Percentiles rank a stretch among this genome's conserved stretches.
phyloP scores from a whole-genome alignment of 2,113 vertebrate genomes.

The Procavia capensis region DNA sequence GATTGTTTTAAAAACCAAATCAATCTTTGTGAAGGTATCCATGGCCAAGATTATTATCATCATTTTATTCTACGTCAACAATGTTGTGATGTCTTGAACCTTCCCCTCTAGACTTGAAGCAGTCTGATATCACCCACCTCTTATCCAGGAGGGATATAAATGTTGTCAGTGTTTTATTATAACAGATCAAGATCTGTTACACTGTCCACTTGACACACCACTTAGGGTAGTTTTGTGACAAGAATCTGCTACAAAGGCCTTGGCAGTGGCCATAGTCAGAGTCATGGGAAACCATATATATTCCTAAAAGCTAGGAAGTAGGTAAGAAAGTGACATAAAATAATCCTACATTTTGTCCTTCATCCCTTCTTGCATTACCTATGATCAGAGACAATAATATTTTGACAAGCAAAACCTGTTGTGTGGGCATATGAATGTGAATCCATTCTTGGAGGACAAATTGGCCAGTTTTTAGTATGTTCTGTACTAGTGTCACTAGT shows the following conservation, averaged over 20 bases:
- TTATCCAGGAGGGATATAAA: constrained; percentile 28
- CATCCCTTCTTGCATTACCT: background rate
- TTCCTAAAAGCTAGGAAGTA: background rate
- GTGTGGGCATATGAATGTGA: background rate
- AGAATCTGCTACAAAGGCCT: background rate
- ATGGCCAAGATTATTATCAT: constrained; percentile 22
- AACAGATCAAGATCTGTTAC: background rate
- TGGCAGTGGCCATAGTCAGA: background rate
- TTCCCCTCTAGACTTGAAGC: background rate
- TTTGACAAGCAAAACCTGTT: background rate
- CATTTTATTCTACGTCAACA: constrained; percentile 10
- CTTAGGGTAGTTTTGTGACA: constrained; percentile 48
- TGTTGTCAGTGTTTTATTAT: constrained; percentile 30
- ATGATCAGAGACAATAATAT: constrained; percentile 11
- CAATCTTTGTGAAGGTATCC: constrained; percentile 10
- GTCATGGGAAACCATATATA: background rate
- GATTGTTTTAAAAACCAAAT: constrained; percentile 24
- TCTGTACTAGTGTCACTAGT: background rate
- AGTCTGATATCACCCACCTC: background rate
- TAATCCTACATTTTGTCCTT: background rate
- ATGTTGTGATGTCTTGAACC: background rate
- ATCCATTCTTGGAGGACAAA: constrained; percentile 22
- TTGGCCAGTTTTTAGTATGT: background rate
- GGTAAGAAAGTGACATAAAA: background rate
- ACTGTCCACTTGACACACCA: background rate